Conservation (phyloP, 2,113 vertebrate genomes). For the Petrocephalus zakoni region DNA sequence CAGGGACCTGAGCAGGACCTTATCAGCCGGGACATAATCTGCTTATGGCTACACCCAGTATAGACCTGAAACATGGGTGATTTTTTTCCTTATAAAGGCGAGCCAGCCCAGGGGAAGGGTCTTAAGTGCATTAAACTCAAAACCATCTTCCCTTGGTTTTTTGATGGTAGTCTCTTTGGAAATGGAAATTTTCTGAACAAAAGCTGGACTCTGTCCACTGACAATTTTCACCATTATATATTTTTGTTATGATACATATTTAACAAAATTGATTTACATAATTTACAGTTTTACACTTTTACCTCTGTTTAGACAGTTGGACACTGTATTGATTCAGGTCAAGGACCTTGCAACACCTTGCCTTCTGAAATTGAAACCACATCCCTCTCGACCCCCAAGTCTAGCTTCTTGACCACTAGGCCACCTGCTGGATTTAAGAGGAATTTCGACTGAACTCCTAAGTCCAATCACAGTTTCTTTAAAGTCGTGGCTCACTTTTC, state of each 20-base stretch:
- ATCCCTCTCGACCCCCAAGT: no score
- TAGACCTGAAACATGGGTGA: neutral
- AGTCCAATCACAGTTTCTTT: neutral
- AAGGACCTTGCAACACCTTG: neutral
- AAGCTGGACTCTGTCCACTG: neutral
- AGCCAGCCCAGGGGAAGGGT: neutral
- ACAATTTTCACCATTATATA: neutral
- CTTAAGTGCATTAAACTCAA: neutral
- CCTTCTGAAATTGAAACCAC: neutral
- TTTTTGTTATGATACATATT: neutral
- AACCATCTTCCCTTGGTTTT: neutral
- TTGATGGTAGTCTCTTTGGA: neutral
- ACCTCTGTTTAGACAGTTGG: neutral
- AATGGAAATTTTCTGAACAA: neutral
- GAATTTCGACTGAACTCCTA: neutral
- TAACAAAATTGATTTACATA: slow-evolving; percentile 1
- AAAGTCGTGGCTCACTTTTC: neutral
- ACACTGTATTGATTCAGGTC: neutral
- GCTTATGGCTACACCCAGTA: neutral
- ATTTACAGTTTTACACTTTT: neutral
- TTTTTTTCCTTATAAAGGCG: neutral
- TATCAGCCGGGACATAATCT: neutral
- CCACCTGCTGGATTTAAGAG: neutral
- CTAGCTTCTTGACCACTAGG: neutral
- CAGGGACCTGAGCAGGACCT: neutral